Conservation (phyloP, 2,888 invertebrate genomes). For the Sesamia inferens region DNA sequence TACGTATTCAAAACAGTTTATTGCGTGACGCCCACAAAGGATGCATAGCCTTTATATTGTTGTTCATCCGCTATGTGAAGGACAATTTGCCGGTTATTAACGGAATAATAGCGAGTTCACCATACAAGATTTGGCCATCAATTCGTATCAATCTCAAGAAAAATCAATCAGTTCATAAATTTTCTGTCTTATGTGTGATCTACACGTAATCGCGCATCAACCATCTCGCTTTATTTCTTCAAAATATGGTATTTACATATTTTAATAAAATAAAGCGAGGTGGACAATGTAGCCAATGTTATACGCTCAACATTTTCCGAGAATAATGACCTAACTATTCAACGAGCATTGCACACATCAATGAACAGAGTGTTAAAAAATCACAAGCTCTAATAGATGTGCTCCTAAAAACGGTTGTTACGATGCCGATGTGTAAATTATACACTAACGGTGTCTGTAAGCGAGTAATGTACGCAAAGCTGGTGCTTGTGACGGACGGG, state of each 20-base stretch:
- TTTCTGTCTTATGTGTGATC: neutral
- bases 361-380: slow-evolving; percentile 61
- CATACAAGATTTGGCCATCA: slow-evolving; percentile 23
- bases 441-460: slow-evolving; percentile 76
- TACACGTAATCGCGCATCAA: slow-evolving; percentile 25
- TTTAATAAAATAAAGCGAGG: neutral
- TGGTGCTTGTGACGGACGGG: slow-evolving; percentile 62
- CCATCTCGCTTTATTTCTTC: slow-evolving; percentile 23
- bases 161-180: slow-evolving; percentile 31
- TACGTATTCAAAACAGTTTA: slow-evolving; percentile 76
- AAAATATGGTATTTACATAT: slow-evolving; percentile 3
- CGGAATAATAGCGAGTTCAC: slow-evolving; percentile 27
- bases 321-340: slow-evolving; percentile 60
- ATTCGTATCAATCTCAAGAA: slow-evolving; percentile 39
- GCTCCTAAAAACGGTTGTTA: slow-evolving; percentile 61
- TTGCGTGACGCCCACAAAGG: slow-evolving; percentile 75
- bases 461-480: slow-evolving; percentile 62
- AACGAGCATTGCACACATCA: slow-evolving; percentile 59
- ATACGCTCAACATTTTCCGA: slow-evolving; percentile 41
- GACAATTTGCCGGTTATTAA: slow-evolving; percentile 46
- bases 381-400: slow-evolving; percentile 56
- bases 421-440: slow-evolving; percentile 78
- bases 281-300: slow-evolving; percentile 34
- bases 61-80: slow-evolving; percentile 63
- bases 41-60: slow-evolving; percentile 67